Evolutionary conservation across 2,797 vertebrate species (phyloP), one percentile per base, ranked within the genome.

Genomic region (Phrynocephalus vlangalii): DNA sequence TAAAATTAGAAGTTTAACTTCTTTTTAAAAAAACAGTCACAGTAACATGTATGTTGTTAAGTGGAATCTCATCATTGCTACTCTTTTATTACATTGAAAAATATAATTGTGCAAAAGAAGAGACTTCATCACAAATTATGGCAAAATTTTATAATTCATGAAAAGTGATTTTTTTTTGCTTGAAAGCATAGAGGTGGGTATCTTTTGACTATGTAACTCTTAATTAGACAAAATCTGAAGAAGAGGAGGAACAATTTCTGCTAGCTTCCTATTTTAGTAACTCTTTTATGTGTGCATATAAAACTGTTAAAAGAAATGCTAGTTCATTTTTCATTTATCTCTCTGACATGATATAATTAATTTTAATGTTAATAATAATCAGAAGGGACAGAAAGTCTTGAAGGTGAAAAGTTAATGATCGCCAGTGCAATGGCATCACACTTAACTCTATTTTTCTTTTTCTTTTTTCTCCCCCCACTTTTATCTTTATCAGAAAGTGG

Each of bases 201-300:
- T 33, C 33, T 89, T 60, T 79, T 89, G 84, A 26, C 30, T 86
- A 24, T 11, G 8, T 81, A 48, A 67, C 50, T 87, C 56, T 52
- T 22, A 82, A 6, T 89, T 91, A 56, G 68, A n/a, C 82, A 84
- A 22, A 90, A 89, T 5, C 38, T 9, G 72, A 15, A 88, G 82
- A 87, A 73, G 6, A 87, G 70, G 8, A 87, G 79, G 5, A 90
- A 86, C 0, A 76, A 63, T 66, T 70, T 87, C 79, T 30, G 1
- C 4, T 48, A 22, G n/a, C 56, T 84, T 1, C 30, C 0, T 82
- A 28, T 44, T 75, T 83, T 85, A 70, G 83, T 50, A 18, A 1
- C 1, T 70, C 81, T 79, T 77, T 82, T 72, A 81, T 18, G 86
- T 86, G 81, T 84, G 72, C 60, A 63, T 10, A 56, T 26, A 1